Evolutionary conservation across 2,113 vertebrate genomes (phyloP), one percentile per base, ranked within the genome.

Genomic region (Athene cunicularia): DNA sequence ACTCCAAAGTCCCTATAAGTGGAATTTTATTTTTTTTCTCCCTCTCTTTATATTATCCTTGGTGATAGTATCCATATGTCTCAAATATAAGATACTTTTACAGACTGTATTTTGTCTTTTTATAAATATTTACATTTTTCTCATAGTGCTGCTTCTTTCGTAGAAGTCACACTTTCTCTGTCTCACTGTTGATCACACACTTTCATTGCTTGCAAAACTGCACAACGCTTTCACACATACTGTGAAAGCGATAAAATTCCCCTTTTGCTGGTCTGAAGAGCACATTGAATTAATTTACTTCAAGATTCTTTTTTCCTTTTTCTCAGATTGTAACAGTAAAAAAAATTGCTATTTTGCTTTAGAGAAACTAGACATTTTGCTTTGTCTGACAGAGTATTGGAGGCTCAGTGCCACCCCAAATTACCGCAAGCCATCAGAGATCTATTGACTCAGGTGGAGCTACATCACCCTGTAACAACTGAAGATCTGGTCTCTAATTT

Each of bases 111-210:
- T 91, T 94, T 71, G 27, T 11, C 49, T 75, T 58, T 52, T 63
- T n/a, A 62, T 45, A 95, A 93, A 93, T 85, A 91, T 85, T 95
- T 94, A 88, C 45, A 28, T 88, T 80, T 74, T 85, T 85, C 87
- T 91, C 33, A 13, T 22, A n/a, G 45, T 10, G 21, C 41, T 56
- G 30, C 33, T 93, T 77, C 53, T 83, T 66, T 80, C 6, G 2
- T 37, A 0, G 23, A 55, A 86, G 41, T 35, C 56, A 37, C 47
- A 17, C 20, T 2, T 33, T 33, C 24, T 66, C 68, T 58, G 17
- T 62, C 85, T 96, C 84, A 14, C 59, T 79, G 30, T 26, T 72
- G 66, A 56, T 84, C 80, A 74, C 88, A 49, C 16, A 11, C 22
- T 86, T 86, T 1, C 7, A 2, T 58, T 37, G 33, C 80, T 45